These are phyloP conservation scores for Dynastes maya DNA, from an alignment of 2,888 invertebrate genomes.

Conservation along the genomic window DNA sequence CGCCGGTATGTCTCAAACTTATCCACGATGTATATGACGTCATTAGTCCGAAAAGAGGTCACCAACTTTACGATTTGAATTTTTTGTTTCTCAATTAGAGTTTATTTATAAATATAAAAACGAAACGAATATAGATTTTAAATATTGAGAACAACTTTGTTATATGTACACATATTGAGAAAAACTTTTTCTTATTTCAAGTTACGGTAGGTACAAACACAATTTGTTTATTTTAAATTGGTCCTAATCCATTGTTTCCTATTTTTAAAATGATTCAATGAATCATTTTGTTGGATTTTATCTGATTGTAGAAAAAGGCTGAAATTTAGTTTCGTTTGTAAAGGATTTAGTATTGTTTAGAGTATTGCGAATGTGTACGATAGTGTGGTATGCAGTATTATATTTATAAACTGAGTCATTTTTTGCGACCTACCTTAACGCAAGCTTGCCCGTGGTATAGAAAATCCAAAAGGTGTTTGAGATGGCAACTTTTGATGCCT, in stretches of 20 bases:
- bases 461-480: constrained; percentile 88
- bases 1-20: neutral
- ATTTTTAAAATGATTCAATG: no score
- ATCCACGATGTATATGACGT: neutral
- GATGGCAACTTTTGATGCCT: constrained; percentile 85
- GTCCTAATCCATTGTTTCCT: no score
- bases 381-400: neutral
- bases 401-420: constrained; percentile 15
- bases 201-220: no score
- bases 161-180: no score
- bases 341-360: constrained; percentile 5
- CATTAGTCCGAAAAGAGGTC: no score
- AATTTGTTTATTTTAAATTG: no score
- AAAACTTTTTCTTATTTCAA: no score
- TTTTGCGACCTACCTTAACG: constrained; percentile 75
- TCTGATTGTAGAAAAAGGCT: neutral
- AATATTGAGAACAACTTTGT: no score
- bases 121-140: neutral
- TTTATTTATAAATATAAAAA: neutral
- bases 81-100: no score
- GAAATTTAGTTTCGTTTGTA: neutral
- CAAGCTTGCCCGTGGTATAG: constrained; percentile 90
- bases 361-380: neutral
- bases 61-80: no score
- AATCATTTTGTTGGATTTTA: no score